phyloP scores from a whole-genome alignment of 2,113 vertebrate genomes.

The Toxotes chatareus region DNA sequence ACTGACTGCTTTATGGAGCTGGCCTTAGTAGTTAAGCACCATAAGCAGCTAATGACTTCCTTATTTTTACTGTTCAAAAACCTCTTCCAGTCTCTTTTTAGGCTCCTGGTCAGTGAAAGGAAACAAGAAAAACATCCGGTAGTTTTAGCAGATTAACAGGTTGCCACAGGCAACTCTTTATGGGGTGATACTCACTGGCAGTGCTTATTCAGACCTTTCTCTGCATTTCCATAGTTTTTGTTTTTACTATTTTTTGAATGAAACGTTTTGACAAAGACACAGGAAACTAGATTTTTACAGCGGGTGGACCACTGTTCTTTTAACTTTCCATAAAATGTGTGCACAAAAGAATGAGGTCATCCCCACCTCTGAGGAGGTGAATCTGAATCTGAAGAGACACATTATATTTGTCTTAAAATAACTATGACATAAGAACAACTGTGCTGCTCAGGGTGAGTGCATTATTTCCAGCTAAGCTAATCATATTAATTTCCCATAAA shows the following conservation, averaged over 20 bases:
- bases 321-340: background rate
- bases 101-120: conserved; percentile 43
- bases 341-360: conserved; percentile 3
- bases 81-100: conserved; percentile 59
- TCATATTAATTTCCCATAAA: conserved; percentile 28
- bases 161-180: conserved; percentile 54
- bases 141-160: conserved; percentile 51
- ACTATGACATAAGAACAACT: background rate
- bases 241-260: conserved; percentile 15
- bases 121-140: conserved; percentile 62
- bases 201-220: conserved; percentile 23
- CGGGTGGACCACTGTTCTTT: conserved; percentile 2
- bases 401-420: conserved; percentile 15
- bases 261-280: conserved; percentile 22
- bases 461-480: conserved; percentile 14
- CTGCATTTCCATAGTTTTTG: background rate
- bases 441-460: background rate
- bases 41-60: conserved; percentile 79
- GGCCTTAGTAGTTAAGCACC: conserved; percentile 60
- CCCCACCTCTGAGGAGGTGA: background rate
- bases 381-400: background rate
- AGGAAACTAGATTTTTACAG: conserved; percentile 25
- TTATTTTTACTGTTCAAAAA: conserved; percentile 73
- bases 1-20: conserved; percentile 69
- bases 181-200: conserved; percentile 8